Base-by-base conservation (phyloP, 53 echinoderm and acorn worm species). In the Apostichopus leukothele region DNA sequence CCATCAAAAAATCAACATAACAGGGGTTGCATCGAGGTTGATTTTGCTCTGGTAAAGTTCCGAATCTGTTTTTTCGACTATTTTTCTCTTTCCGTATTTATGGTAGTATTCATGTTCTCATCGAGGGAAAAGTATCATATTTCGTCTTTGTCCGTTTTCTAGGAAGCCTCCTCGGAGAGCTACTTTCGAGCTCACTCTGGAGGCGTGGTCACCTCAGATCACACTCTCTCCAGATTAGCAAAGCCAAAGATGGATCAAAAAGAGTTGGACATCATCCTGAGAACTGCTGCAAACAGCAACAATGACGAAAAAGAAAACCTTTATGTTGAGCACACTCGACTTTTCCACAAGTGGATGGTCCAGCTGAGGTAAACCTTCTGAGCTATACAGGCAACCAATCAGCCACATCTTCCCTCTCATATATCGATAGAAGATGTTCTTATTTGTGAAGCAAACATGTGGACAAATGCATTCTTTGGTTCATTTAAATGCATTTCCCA, bases 301-400 rank as follows among this genome's bases (percentile, higher is more conserved):
- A 74, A 76, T 6, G 85, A 78, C 51, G 93, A 98, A 76, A 91
- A 92, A 86, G 71, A 79, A 57, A 90, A 90, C 26, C 74, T 98
- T 51, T 98, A 91, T 73, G 79, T 90, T 21, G 95, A 96, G 53
- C 92, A 98, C 71, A 54, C 88, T 50, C 91, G 81, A 67, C 51
- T 89, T 55, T 98, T 98, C 75, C 92, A 92, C 63, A 95, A 94
- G 78, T 98, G 98, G 95, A 97, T 97, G 98, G 94, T 90, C 51
- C 93, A 96, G 60, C 66, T 98, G 14, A 94, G 94, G 98, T 97
- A 67, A 89, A 14, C 73, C 16, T 80, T 39, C 39, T 39, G 39
- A 39, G 39, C 39, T 3, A 3, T 39, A 3, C 39, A 39, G 39
- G 39, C 2, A 39, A 39, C 39, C 39, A 39, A 39, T 39, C 39